Base-by-base conservation (phyloP, 37 sponge, comb jelly and placozoan genomes). In the Oopsacas minuta region DNA sequence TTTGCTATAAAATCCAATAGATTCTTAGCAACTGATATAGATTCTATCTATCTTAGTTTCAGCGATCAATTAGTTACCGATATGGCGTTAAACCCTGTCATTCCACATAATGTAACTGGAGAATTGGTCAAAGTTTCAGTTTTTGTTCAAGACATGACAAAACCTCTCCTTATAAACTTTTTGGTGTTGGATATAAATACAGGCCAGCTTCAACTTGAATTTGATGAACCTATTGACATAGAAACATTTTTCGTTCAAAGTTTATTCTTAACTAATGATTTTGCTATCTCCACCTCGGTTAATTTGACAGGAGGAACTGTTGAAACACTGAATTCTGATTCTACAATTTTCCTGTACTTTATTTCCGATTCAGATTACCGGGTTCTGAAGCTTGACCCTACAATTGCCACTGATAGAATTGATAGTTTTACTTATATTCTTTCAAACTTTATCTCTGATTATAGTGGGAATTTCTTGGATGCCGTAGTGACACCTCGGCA, bases 211-310 rank as follows among this genome's bases (percentile, higher is more conserved):
- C 83, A 28, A 7, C 87, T 95, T 17, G 83, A 85, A 17, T 95
- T 92, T 84, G 82, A 88, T 86, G 96, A 95, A 85, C 84, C 91
- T 39, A 88, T 95, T 0, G 85, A 89, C 36, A 52, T 86, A 25
- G 38, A 83, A 20, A 85, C 91, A 17, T 89, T 92, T 82, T 83
- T 89, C 49, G 86, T 93, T 37, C 87, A 90, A 17, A 83, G 36
- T 39, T 81, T 95, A 36, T 51, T 30, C 37, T 83, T 95, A 8
- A 82, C 84, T 34, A 92, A 91, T n/a, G 81, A 38, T n/a, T 7
- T 61, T 25, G 22, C 75, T 12, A 3, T 25, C 30, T 61, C 75
- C 5, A 61, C 7, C 22, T 3, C 28, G 17, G 32, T 61, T 61
- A 61, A 61, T 34, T 61, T 61, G 5, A 61, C 75, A 25, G 17